A percentile compares a stretch with the other conserved stretches of the same genome.
Evolutionary conservation across 2,888 invertebrate genomes (phyloP).

Genomic region (Amiota communis): DNA sequence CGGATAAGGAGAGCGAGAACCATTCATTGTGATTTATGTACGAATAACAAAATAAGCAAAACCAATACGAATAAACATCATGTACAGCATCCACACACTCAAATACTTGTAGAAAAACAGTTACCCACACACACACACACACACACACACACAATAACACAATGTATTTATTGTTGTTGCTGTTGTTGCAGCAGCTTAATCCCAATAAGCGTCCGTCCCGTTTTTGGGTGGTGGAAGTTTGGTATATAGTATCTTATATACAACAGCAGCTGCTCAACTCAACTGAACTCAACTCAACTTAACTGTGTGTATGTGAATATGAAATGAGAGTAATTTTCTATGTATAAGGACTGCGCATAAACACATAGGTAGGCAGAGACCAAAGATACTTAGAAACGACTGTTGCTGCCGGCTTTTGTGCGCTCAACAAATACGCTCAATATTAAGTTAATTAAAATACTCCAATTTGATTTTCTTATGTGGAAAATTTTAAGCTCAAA

Average conservation of each 20-base stretch:
- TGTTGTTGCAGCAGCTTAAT: slow-evolving; percentile 32
- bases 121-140: slow-evolving; percentile 30
- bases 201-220: slow-evolving; percentile 44
- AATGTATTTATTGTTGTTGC: background rate
- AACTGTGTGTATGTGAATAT: slow-evolving; percentile 18
- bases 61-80: slow-evolving; percentile 39
- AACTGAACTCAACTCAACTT: background rate
- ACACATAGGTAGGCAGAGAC: background rate
- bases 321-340: background rate
- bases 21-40: slow-evolving; percentile 61
- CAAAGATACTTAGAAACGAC: slow-evolving; percentile 44
- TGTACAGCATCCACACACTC: slow-evolving; percentile 29
- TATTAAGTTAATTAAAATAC: no score
- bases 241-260: slow-evolving; percentile 49
- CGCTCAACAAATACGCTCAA: slow-evolving; percentile 29
- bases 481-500: slow-evolving; percentile 22
- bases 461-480: slow-evolving; percentile 31
- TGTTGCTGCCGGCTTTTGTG: slow-evolving; percentile 64
- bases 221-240: slow-evolving; percentile 52
- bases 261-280: slow-evolving; percentile 5
- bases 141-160: slow-evolving; percentile 29
- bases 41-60: slow-evolving; percentile 56
- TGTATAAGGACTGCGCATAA: no score
- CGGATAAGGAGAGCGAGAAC: background rate
- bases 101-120: slow-evolving; percentile 27